Evolutionary conservation across 2,888 invertebrate species (phyloP), one percentile per base, ranked within the genome.

Genomic region (Nomada fucata): DNA sequence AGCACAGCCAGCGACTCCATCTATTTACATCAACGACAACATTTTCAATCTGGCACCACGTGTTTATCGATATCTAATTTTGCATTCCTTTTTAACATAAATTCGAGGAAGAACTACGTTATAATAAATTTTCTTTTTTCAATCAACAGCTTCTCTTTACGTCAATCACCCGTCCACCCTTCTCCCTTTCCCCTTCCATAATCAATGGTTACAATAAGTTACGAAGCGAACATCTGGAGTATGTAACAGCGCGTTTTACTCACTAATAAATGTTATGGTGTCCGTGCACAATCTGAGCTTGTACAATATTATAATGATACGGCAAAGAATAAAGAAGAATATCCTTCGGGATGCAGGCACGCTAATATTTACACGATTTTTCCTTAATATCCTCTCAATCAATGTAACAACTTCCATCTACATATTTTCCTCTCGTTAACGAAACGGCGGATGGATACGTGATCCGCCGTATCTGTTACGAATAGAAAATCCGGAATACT

Each of bases 1-100:
- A 83, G 84, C 87, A 85, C 86, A 87, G 86, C 84, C 87, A 84
- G 84, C 88, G 88, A 84, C 86, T 82, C 79, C 79, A 53, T 76
- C 72, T 87, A 82, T 86, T 77, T 86, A 79, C 88, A 82, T 75
- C 68, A 60, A 60, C 44, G 64, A 57, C 26, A 23, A 59, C 47
- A 18, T 59, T 60, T 71, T 57, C 47, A 53, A 63, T 70, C 52
- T 63, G 52, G 61, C 70, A 82, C 69, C 70, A 76, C 74, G 72
- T 75, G 36, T 36, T 36, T 76, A 70, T 72, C 71, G 68, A 81
- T 78, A 76, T 73, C 70, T 13, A 44, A 67, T 52, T 64, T 64
- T 70, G 7, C 42, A 69, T 68, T 74, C 72, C 68, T 67, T 79
- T 74, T 81, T 59, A 85, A 88, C 80, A 83, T 68, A 61, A 55